phyloP scores from a whole-genome alignment of 1,140 invertebrate species.

The Pissodes strobi region DNA sequence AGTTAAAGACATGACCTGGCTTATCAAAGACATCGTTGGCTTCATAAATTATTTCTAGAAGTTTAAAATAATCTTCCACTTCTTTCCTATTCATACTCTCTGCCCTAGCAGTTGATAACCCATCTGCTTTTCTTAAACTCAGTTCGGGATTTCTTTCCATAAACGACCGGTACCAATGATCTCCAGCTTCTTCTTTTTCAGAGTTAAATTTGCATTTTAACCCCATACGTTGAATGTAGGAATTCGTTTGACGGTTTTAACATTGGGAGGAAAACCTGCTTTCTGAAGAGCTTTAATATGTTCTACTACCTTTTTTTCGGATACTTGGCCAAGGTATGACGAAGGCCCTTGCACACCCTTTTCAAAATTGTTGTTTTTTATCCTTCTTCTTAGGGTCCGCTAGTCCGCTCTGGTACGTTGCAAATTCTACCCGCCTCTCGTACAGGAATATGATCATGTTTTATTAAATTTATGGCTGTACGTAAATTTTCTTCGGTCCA shows the following conservation, averaged over 20 bases:
- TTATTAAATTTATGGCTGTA: too few species aligned
- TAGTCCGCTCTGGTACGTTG: too few species aligned
- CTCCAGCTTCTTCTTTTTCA: constrained; percentile 8
- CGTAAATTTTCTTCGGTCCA: too few species aligned
- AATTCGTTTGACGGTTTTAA: constrained; percentile 3
- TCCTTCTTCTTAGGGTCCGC: too few species aligned
- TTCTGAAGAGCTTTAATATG: constrained; percentile 7
- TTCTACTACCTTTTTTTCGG: constrained; percentile 1
- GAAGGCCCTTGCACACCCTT: neutral
- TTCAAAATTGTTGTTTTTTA: constrained; percentile 6
- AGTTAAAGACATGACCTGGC: constrained; percentile 54
- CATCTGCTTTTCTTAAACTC: too few species aligned
- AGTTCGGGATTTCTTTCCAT: too few species aligned
- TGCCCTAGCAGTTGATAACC: constrained; percentile 50
- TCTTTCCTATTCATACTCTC: constrained; percentile 33
- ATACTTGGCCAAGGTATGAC: constrained; percentile 5
- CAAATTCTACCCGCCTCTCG: too few species aligned
- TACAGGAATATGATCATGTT: too few species aligned
- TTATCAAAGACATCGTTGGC: constrained; percentile 42
- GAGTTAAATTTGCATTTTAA: constrained; percentile 1
- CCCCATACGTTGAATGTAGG: neutral
- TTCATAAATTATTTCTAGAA: constrained; percentile 39
- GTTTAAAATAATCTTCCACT: constrained; percentile 48
- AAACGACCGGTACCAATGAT: constrained; percentile 44
- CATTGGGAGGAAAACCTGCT: constrained; percentile 6